phyloP scores from a whole-genome alignment of 2,113 vertebrate species.

The Lampris megalopsis region DNA sequence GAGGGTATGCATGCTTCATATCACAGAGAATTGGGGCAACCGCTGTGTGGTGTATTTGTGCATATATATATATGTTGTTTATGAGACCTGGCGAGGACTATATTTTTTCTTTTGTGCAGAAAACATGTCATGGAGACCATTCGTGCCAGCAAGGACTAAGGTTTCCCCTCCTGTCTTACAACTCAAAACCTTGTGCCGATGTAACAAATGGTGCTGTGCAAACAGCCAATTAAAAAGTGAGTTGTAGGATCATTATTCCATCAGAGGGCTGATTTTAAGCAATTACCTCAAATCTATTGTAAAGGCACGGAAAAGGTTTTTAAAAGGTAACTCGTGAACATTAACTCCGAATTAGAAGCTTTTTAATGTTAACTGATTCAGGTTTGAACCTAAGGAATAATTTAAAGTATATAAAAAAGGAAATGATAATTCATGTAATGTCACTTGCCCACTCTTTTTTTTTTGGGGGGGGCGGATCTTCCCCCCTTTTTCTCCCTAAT shows the following conservation, averaged over 20 bases:
- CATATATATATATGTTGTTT: constrained; percentile 20
- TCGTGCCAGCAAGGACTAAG: constrained; percentile 5
- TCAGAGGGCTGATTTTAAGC: neutral
- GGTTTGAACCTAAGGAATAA: too few species aligned
- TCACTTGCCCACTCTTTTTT: too few species aligned
- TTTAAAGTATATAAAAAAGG: too few species aligned
- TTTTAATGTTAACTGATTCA: too few species aligned
- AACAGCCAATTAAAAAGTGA: constrained; percentile 12
- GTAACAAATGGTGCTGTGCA: neutral
- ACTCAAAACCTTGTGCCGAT: neutral
- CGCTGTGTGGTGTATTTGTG: constrained; percentile 19
- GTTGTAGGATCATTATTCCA: neutral
- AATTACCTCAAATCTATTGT: neutral
- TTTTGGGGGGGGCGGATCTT: too few species aligned
- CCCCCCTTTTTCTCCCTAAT: too few species aligned
- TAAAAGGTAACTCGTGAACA: neutral
- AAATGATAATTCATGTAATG: too few species aligned
- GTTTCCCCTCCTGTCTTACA: constrained; percentile 16
- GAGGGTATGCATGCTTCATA: constrained; percentile 61
- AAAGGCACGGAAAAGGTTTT: neutral
- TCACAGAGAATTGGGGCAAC: constrained; percentile 59
- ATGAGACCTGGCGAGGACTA: constrained; percentile 18
- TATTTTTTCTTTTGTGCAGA: constrained; percentile 26
- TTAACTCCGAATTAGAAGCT: neutral
- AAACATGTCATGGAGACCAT: constrained; percentile 21